Percentiles rank a stretch among this genome's conserved stretches.
Conservation (phyloP, 2,888 invertebrate genomes). For the Pammene fasciana region DNA sequence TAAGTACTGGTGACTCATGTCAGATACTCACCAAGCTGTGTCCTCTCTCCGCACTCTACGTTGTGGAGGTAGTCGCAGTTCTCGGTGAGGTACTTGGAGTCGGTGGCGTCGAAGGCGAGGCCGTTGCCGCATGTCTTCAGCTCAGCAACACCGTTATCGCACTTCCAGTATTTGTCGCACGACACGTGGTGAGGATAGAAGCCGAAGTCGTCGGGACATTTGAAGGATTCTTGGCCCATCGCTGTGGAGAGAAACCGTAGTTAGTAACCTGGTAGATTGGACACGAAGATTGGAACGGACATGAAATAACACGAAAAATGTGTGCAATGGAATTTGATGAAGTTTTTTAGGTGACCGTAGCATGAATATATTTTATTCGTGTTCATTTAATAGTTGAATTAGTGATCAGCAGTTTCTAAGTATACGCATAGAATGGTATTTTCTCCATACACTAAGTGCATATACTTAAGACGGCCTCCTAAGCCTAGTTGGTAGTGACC, state of each 20-base stretch:
- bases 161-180: constrained; percentile 98
- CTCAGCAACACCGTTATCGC: constrained; percentile 94
- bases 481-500: too few species aligned
- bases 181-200: constrained; percentile 95
- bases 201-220: constrained; percentile 97
- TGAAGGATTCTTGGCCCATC: constrained; percentile 91
- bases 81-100: constrained; percentile 94
- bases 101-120: constrained; percentile 94
- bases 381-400: too few species aligned
- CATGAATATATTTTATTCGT: background rate
- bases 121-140: constrained; percentile 97
- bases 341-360: background rate
- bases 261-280: background rate
- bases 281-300: background rate
- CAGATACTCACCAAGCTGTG: constrained; percentile 88
- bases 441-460: too few species aligned
- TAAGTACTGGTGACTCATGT: background rate
- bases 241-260: constrained; percentile 76
- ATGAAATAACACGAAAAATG: background rate
- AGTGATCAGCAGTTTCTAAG: too few species aligned
- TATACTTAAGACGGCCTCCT: too few species aligned
- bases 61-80: constrained; percentile 98
- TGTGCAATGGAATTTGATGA: constrained; percentile 14
- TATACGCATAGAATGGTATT: too few species aligned
- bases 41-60: constrained; percentile 95